These are phyloP conservation scores for Trichonephila clavata DNA, from an alignment of 1,140 invertebrate species.

Conservation along the genomic window DNA sequence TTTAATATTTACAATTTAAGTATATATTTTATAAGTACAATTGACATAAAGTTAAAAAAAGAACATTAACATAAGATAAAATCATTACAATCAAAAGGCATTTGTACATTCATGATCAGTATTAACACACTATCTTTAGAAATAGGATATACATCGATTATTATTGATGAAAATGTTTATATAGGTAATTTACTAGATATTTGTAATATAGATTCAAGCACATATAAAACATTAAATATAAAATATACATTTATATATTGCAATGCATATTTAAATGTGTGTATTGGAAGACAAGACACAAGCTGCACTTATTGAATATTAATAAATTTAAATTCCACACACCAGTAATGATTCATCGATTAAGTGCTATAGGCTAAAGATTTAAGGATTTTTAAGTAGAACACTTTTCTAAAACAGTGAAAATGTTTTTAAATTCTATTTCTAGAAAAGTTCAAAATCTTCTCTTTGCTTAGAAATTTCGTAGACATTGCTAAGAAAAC, in stretches of 20 bases:
- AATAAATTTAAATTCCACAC: background rate
- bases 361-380: background rate
- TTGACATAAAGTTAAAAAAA: too few species aligned
- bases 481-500: background rate
- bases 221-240: constrained; percentile 9
- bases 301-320: background rate
- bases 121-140: background rate
- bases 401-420: background rate
- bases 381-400: constrained; percentile 1
- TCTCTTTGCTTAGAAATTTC: background rate
- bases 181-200: too few species aligned
- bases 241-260: background rate
- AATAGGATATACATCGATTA: background rate
- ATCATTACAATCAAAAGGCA: background rate
- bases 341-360: background rate
- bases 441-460: background rate
- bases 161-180: too few species aligned
- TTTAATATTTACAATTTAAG: too few species aligned
- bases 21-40: too few species aligned
- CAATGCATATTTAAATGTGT: background rate
- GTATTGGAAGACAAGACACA: constrained; percentile 16
- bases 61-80: too few species aligned
- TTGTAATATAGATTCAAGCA: background rate
- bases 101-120: constrained; percentile 1
- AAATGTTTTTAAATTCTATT: background rate